Base-by-base conservation (phyloP, 1,140 invertebrate genomes). In the Vollenhovia emeryi region DNA sequence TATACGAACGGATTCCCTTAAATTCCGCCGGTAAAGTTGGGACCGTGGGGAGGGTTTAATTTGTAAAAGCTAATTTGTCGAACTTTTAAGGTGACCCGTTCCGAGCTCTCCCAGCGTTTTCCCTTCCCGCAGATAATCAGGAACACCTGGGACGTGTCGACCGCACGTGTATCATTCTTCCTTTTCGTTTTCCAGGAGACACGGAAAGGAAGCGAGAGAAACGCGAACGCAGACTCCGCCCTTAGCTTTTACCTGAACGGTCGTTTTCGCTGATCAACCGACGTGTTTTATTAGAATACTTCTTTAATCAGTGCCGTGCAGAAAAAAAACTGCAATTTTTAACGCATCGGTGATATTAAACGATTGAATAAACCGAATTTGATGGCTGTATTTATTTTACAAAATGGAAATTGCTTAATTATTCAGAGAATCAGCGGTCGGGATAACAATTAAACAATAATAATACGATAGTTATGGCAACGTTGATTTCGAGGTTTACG, bases 1-100 rank as follows among this genome's bases (percentile, higher is more conserved):
- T 92, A 91, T 89, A 91, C 90, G 89, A 87, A 85, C 75, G 84
- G 86, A 91, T 89, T 90, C 89, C 69, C 87, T 90, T 91, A 91
- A 92, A 91, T 80, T 89, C 86, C 85, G 73, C 73, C 73, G 78
- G 74, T 84, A 84, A 93, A 93, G 84, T 93, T 92, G 66, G 43
- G 1, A 50, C 73, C 50, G 71, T 75, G 57, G 85, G 48, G 83
- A 87, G 87, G 90, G 86, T 94, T 93, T 94, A 92, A 94, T 94
- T 94, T 93, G 93, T 93, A 92, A 93, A 93, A 94, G 92, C 92
- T 94, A 94, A 94, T 94, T 94, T 92, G 89, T 88, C 90, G 83
- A 93, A 94, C 92, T 93, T 94, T 93, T 92, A 91, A 91, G 90
- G 86, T 84, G 74, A 71, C 57, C 59, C 45, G 52, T 62, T 62